A percentile compares a stretch with the other conserved stretches of the same genome.
Conservation (phyloP, 2,888 invertebrate genomes). For the Encarsia formosa region DNA sequence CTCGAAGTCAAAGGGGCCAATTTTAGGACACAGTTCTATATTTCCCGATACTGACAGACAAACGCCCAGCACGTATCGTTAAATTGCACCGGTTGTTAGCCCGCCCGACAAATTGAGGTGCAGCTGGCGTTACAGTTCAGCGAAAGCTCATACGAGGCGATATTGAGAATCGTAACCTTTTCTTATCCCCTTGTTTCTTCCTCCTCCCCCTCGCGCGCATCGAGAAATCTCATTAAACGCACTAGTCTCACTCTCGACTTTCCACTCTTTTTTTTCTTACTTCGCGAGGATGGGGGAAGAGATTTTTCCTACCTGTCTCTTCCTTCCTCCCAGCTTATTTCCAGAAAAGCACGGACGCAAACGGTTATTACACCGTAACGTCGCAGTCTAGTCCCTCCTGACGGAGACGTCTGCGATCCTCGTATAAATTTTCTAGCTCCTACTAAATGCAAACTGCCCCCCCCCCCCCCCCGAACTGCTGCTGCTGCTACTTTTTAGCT, state of each 20-base stretch:
- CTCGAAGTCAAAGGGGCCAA: no score
- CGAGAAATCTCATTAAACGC: constrained; percentile 13
- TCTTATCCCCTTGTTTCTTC: not conserved
- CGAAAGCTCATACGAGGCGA: constrained; percentile 4
- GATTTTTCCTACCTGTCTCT: constrained; percentile 10
- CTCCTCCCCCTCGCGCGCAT: constrained; percentile 4
- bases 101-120: constrained; percentile 23
- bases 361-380: constrained; percentile 23
- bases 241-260: constrained; percentile 1
- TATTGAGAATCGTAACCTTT: constrained; percentile 8
- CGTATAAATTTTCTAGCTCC: constrained; percentile 9
- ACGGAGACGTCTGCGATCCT: not conserved
- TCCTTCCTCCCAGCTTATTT: constrained; percentile 12
- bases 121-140: constrained; percentile 5
- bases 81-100: constrained; percentile 8
- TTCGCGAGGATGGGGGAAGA: constrained; percentile 8
- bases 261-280: not conserved
- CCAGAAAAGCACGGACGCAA: constrained; percentile 15
- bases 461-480: not conserved
- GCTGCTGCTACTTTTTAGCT: not conserved
- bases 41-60: constrained; percentile 6
- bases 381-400: constrained; percentile 1
- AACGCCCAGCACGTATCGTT: constrained; percentile 11
- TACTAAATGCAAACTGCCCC: constrained; percentile 16
- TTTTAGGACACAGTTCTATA: not conserved